Evolutionary conservation across 2,888 invertebrate species (phyloP).

Genomic region (Buathra laborator): DNA sequence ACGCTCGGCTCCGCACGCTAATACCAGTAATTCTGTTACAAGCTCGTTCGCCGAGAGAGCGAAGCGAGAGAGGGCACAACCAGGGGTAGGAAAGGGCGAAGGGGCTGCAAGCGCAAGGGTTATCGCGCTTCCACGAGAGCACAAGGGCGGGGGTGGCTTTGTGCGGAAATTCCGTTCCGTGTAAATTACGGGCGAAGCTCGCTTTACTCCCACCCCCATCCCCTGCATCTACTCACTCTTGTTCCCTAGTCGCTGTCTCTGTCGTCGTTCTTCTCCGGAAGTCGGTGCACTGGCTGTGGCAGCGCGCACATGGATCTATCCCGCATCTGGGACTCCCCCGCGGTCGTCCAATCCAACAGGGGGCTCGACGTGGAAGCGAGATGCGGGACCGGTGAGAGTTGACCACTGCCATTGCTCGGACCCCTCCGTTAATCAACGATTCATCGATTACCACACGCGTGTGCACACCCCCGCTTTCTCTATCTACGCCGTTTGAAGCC

Average conservation of each 20-base stretch:
- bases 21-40: slow-evolving; percentile 77
- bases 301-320: slow-evolving; percentile 50
- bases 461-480: slow-evolving; percentile 18
- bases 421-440: slow-evolving; percentile 57
- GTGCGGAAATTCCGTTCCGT: slow-evolving; percentile 68
- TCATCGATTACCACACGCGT: slow-evolving; percentile 56
- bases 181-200: slow-evolving; percentile 66
- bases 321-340: slow-evolving; percentile 56
- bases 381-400: slow-evolving; percentile 45
- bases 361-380: slow-evolving; percentile 16
- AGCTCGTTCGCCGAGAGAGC: slow-evolving; percentile 66
- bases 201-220: slow-evolving; percentile 32
- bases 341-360: slow-evolving; percentile 4
- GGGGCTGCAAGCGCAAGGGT: slow-evolving; percentile 50
- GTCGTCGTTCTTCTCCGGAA: slow-evolving; percentile 61
- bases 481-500: slow-evolving; percentile 25
- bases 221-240: neutral
- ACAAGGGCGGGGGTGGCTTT: slow-evolving; percentile 62
- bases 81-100: neutral
- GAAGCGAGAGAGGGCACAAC: slow-evolving; percentile 45
- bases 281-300: slow-evolving; percentile 46
- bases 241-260: slow-evolving; percentile 43
- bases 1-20: slow-evolving; percentile 71
- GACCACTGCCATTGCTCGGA: slow-evolving; percentile 36
- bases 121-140: slow-evolving; percentile 59